Evolutionary conservation across 2,113 vertebrate genomes (phyloP).

Genomic region (Pterocles burchelli): DNA sequence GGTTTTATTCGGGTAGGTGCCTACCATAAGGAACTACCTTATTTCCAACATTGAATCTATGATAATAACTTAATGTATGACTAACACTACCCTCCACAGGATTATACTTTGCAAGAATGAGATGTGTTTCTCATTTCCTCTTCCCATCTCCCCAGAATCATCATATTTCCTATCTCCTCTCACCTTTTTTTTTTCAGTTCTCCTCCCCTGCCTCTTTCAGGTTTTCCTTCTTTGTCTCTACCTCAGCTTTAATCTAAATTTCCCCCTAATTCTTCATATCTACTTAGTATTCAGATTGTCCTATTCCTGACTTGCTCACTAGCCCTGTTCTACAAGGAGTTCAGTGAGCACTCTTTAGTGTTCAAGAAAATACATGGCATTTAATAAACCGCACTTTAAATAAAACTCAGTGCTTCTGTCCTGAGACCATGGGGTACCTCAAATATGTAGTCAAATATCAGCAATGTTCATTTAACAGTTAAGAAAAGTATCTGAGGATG

Average conservation of each 20-base stretch:
- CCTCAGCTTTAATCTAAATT: background rate
- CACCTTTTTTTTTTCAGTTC: background rate
- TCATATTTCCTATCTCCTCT: background rate
- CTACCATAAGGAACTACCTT: background rate
- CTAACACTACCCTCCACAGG: background rate
- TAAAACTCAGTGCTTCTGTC: background rate
- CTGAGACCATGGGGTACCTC: background rate
- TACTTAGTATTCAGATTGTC: background rate
- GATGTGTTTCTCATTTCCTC: background rate
- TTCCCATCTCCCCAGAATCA: background rate
- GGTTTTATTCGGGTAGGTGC: background rate
- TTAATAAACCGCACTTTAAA: background rate
- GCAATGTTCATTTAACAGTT: background rate
- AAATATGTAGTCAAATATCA: background rate
- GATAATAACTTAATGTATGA: background rate
- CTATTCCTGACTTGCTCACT: background rate
- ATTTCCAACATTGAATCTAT: background rate
- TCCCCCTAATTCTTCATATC: background rate
- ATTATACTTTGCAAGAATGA: background rate
- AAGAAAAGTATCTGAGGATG: background rate
- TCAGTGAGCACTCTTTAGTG: background rate
- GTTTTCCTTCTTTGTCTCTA: background rate
- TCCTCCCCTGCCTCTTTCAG: background rate
- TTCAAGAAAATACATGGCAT: background rate
- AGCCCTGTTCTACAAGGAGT: background rate